Evolutionary conservation across 2,113 vertebrate species (phyloP).

Genomic region (Pelusios castaneus): DNA sequence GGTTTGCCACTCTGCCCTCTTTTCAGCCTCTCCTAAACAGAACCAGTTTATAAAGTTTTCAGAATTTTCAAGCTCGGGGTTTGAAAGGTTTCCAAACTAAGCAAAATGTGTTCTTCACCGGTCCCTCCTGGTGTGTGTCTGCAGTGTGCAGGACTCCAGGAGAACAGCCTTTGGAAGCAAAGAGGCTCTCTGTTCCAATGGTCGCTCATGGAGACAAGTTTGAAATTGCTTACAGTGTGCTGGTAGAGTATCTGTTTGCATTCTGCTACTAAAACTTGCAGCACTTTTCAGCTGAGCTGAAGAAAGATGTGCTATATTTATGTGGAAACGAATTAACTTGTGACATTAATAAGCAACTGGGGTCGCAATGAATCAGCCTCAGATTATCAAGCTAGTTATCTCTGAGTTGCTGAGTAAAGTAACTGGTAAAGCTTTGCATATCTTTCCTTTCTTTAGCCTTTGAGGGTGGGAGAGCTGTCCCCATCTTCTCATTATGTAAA

Average conservation of each 20-base stretch:
- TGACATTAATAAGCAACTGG: not conserved
- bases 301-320: not conserved
- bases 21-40: not conserved
- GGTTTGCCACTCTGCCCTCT: not conserved
- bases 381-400: not conserved
- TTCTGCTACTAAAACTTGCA: not conserved
- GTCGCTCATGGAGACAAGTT: not conserved
- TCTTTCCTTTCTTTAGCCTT: not conserved
- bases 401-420: not conserved
- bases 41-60: not conserved
- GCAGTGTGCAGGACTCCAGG: not conserved
- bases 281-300: not conserved
- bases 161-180: not conserved
- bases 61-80: not conserved
- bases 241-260: not conserved
- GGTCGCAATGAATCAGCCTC: not conserved
- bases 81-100: not conserved
- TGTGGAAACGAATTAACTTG: not conserved
- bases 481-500: not conserved
- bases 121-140: not conserved
- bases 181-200: not conserved
- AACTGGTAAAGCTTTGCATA: not conserved
- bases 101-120: not conserved
- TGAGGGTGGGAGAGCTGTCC: not conserved
- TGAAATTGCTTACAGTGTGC: fast-evolving